phyloP scores from a whole-genome alignment of 2,888 invertebrate genomes.

The Epinotia bilunana region DNA sequence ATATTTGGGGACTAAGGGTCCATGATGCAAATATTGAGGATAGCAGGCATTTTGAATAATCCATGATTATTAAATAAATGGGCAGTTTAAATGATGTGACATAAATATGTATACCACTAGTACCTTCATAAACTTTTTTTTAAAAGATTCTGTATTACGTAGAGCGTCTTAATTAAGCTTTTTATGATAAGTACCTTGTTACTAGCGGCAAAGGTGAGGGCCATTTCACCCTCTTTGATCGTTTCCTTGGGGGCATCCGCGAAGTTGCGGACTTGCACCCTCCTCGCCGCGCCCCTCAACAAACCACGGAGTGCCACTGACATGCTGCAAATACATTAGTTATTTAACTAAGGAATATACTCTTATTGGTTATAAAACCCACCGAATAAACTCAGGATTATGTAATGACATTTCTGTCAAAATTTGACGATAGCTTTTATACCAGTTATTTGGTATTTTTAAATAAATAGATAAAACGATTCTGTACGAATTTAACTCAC shows the following conservation, averaged over 20 bases:
- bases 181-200: conserved; percentile 87
- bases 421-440: conserved; percentile 10
- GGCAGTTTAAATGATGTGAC: too few species aligned
- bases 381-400: conserved; percentile 28
- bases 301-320: conserved; percentile 81
- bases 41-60: too few species aligned
- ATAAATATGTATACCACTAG: too few species aligned
- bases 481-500: conserved; percentile 14
- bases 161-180: background rate
- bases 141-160: too few species aligned
- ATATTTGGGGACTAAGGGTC: too few species aligned
- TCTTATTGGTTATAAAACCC: conserved; percentile 47
- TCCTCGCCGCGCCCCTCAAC: conserved; percentile 72
- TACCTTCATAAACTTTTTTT: too few species aligned
- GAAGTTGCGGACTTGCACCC: conserved; percentile 86
- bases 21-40: too few species aligned
- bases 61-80: too few species aligned
- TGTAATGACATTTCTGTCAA: conserved; percentile 43
- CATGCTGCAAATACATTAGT: conserved; percentile 69
- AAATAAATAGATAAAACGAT: background rate
- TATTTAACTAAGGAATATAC: conserved; percentile 45
- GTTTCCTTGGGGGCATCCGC: conserved; percentile 87
- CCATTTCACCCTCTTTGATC: conserved; percentile 87
- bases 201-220: conserved; percentile 95
- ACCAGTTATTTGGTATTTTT: background rate